phyloP scores from a whole-genome alignment of 2,113 vertebrate species.

The Pan paniscus region DNA sequence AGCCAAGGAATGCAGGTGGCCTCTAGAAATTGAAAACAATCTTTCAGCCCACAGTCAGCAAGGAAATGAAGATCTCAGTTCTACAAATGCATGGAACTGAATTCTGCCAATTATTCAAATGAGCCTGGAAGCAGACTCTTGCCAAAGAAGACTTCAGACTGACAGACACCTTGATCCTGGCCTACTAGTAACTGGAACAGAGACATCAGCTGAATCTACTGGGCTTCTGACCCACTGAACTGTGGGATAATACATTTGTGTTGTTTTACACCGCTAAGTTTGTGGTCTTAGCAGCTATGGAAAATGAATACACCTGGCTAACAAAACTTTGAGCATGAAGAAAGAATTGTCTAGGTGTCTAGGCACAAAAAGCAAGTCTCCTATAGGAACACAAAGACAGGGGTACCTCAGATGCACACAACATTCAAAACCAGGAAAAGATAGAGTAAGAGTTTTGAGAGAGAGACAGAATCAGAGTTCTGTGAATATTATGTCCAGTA shows the following conservation, averaged over 20 bases:
- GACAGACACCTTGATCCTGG: neutral
- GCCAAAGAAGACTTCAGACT: neutral
- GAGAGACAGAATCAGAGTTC: neutral
- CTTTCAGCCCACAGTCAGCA: neutral
- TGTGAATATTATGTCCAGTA: neutral
- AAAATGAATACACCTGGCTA: neutral
- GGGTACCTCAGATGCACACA: neutral
- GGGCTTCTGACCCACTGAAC: neutral
- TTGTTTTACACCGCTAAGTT: neutral
- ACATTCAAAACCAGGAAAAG: neutral
- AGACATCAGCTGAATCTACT: neutral
- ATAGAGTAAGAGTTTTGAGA: neutral
- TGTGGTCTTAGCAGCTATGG: neutral
- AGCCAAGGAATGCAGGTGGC: neutral
- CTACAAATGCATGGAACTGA: neutral
- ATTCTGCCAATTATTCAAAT: neutral
- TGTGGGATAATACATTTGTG: neutral
- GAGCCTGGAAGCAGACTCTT: neutral
- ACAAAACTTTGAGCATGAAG: neutral
- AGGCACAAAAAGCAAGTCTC: neutral
- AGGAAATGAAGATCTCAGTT: neutral
- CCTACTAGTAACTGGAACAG: neutral
- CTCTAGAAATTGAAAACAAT: neutral
- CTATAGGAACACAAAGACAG: neutral
- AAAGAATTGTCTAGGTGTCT: neutral